Conservation (phyloP, 2,113 vertebrate genomes). For the Pithys albifrons region DNA sequence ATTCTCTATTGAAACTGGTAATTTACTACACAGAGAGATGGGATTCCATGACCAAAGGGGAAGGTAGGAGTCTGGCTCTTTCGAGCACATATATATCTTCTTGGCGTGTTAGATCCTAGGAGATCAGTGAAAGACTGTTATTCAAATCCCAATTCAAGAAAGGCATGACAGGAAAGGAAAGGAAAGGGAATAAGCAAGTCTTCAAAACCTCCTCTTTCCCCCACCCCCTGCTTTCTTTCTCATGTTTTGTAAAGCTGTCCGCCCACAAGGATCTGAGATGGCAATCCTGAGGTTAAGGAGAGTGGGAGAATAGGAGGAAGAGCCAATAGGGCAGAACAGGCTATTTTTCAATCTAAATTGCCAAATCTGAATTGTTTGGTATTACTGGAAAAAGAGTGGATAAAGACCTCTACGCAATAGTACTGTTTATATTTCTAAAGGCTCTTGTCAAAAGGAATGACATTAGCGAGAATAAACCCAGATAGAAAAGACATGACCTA, state of each 20-base stretch:
- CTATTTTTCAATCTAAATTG: neutral
- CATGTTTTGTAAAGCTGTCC: neutral
- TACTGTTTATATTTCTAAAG: neutral
- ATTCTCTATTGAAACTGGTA: neutral
- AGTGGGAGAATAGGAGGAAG: neutral
- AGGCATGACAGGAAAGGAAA: neutral
- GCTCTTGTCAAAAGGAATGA: neutral
- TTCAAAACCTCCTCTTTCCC: neutral
- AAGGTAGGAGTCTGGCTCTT: neutral
- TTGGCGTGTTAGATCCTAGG: neutral
- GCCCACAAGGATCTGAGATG: neutral
- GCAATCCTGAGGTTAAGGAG: neutral
- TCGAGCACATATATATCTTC: neutral
- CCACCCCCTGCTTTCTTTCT: neutral
- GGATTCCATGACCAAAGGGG: neutral
- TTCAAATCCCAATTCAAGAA: neutral
- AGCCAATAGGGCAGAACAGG: neutral
- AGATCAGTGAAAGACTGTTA: neutral
- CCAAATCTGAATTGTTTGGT: neutral
- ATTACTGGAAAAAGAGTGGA: neutral
- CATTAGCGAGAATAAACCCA: neutral
- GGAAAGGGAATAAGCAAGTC: neutral
- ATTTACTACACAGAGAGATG: constrained; percentile 1
- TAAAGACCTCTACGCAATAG: neutral
- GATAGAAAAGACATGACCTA: neutral